Evolutionary conservation across 2,113 vertebrate species (phyloP), one percentile per base, ranked within the genome.

Genomic region (Rutilus rutilus): DNA sequence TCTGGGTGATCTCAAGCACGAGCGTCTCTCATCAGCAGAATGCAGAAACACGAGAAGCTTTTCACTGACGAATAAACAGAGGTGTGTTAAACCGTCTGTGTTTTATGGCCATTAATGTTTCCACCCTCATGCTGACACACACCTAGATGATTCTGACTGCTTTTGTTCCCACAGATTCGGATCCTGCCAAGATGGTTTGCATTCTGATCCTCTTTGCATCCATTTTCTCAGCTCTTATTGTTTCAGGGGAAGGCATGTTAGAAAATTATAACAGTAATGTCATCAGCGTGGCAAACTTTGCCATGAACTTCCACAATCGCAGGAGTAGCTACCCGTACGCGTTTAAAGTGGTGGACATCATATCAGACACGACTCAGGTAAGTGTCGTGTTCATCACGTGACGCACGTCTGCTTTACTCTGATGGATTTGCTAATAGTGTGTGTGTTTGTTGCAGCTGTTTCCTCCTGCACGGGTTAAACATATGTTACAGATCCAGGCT

Each of bases 381-480:
- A 74, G 86, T 30, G n/a, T 65, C 8, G 7, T 30, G 59, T 12
- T 19, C 2, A 45, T 19, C 1, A 10, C 12, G 11, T 82, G 19
- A 67, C 25, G 3, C 30, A 5, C 17, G 1, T 2, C 21, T 23
- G 1, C 12, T 10, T 2, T 14, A 4, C 6, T 42, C 6, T 39
- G 6, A 11, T 59, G 14, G 19, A 17, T 83, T 25, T 42, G 23
- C 36, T 11, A 4, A 69, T 50, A n/a, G 10, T 45, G 11, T 47
- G 42, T 42, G 42, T 42, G 27, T 69, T 10, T 52, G 19, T 33
- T 71, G 21, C 64, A 92, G 90, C 85, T 91, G 3, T 89, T 69
- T 30, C 91, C 90, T 39, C 91, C 91, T 15, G 77, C 89, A 9
- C 60, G 85, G 12, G 87, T 92, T 27, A 89, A 89, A 71, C 88